Conservation (phyloP, 2,113 vertebrate species). For the Python bivittatus region DNA sequence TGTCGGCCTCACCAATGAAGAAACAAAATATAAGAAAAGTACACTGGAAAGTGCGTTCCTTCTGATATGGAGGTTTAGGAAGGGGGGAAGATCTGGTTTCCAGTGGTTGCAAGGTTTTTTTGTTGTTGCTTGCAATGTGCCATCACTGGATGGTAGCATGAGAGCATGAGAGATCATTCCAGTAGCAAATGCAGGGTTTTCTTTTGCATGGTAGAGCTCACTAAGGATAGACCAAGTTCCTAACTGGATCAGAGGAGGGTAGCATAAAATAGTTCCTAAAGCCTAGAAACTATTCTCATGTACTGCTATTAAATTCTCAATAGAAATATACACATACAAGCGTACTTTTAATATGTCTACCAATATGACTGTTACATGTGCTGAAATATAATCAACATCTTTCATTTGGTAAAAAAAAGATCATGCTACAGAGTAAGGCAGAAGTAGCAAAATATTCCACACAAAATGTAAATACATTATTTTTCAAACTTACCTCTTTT, state of each 20-base stretch:
- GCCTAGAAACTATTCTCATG: background rate
- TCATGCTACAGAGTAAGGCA: background rate
- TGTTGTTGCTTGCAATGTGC: background rate
- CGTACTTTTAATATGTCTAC: background rate
- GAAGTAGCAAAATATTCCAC: background rate
- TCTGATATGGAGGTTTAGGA: background rate
- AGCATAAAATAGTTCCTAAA: background rate
- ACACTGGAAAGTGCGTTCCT: background rate
- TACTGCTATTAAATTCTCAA: background rate
- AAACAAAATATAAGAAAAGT: background rate
- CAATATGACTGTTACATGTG: background rate
- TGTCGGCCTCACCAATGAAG: background rate
- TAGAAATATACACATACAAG: background rate
- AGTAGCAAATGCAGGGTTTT: background rate
- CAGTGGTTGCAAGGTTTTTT: background rate
- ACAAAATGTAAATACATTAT: background rate
- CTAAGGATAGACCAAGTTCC: background rate
- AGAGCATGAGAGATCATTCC: background rate
- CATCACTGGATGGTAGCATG: background rate
- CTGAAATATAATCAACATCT: background rate
- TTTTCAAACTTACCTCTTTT: conserved; percentile 83
- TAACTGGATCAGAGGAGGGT: background rate
- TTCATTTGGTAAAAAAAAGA: background rate
- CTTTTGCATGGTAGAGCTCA: background rate
- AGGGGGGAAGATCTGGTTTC: background rate